Evolutionary conservation across 2,888 invertebrate genomes (phyloP).

Genomic region (Rutpela maculata): DNA sequence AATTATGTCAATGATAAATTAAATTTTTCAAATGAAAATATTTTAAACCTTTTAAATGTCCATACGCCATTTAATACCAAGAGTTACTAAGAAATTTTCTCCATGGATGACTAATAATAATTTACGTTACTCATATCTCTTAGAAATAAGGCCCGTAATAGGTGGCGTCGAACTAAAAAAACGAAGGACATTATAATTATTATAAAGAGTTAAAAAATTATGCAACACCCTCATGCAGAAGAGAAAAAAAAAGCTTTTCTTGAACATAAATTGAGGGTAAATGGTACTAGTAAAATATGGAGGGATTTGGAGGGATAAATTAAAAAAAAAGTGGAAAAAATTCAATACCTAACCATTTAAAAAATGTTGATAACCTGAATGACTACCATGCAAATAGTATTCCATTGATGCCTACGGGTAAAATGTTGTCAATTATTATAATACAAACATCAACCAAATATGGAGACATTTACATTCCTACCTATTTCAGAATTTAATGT

Average conservation of each 20-base stretch:
- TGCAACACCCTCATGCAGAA: background rate
- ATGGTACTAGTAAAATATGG: background rate
- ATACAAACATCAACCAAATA: background rate
- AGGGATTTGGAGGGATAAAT: constrained; percentile 3
- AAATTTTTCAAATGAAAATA: constrained; percentile 15
- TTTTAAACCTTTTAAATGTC: background rate
- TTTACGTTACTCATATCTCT: constrained; percentile 12
- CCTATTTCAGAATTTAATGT: background rate
- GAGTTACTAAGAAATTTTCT: constrained; percentile 9
- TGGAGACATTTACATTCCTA: background rate
- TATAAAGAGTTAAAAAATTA: constrained; percentile 8
- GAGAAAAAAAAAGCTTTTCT: background rate
- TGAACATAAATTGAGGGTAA: background rate
- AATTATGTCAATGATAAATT: constrained; percentile 15
- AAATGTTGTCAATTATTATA: background rate
- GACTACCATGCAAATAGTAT: constrained; percentile 1
- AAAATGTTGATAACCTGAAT: background rate
- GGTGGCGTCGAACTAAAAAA: background rate
- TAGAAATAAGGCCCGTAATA: constrained; percentile 9
- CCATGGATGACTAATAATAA: too few relatives aligned
- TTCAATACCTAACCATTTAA: background rate
- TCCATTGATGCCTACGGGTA: background rate
- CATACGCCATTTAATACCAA: constrained; percentile 1
- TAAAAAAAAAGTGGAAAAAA: background rate
- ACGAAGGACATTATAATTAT: constrained; percentile 4